Conservation (phyloP, 1,140 invertebrate species). For the Temnothorax nylanderi region DNA sequence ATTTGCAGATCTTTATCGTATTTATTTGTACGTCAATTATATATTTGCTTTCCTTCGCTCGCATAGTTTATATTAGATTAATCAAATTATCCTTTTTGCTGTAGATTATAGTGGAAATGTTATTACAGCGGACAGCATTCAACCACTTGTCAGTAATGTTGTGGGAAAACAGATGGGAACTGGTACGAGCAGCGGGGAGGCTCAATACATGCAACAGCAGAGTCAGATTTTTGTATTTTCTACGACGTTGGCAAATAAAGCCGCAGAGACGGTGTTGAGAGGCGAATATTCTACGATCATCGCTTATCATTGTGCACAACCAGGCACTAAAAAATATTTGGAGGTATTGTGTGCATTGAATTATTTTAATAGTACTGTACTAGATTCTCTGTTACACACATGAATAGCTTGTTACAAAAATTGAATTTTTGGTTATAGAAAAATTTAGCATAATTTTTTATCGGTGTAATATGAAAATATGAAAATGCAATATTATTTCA, state of each 20-base stretch:
- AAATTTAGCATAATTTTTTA: conserved; percentile 13
- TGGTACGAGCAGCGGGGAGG: conserved; percentile 88
- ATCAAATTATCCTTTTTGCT: conserved; percentile 45
- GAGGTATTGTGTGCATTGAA: conserved; percentile 88
- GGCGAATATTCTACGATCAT: conserved; percentile 97
- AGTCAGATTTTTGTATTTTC: conserved; percentile 99
- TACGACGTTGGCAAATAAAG: conserved; percentile 96
- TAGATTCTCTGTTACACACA: background rate
- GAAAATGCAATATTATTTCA: background rate
- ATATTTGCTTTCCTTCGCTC: background rate
- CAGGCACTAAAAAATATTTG: conserved; percentile 97
- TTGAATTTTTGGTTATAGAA: background rate
- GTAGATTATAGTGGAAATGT: conserved; percentile 79
- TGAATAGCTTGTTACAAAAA: conserved; percentile 17
- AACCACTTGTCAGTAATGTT: conserved; percentile 91
- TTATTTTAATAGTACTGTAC: conserved; percentile 2
- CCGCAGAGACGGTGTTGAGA: conserved; percentile 95
- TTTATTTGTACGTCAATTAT: background rate
- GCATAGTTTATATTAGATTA: background rate
- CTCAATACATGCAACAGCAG: conserved; percentile 97
- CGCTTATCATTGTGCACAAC: conserved; percentile 97
- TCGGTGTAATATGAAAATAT: background rate
- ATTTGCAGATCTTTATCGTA: background rate
- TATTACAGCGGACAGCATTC: conserved; percentile 87
- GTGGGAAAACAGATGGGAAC: conserved; percentile 92